A percentile compares a stretch with the other conserved stretches of the same genome.
Conservation (phyloP, 2,888 invertebrate genomes). For the Willowsia nigromaculata region DNA sequence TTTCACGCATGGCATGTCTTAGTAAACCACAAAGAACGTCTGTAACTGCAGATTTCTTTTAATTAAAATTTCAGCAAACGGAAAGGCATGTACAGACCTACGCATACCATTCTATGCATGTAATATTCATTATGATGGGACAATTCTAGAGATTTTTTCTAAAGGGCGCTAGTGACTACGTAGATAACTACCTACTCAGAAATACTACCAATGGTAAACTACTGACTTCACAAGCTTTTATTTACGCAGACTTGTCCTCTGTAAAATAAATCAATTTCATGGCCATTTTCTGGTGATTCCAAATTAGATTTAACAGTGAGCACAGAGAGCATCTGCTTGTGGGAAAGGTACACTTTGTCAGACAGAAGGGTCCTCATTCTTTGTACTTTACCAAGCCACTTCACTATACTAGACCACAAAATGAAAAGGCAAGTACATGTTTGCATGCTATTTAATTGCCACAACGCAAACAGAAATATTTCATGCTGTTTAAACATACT, state of each 20-base stretch:
- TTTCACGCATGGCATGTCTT: background rate
- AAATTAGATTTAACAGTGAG: background rate
- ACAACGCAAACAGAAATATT: background rate
- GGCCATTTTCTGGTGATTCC: background rate
- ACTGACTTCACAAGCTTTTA: background rate
- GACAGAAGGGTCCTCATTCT: background rate
- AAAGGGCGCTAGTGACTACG: background rate
- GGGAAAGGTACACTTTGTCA: background rate
- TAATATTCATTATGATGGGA: background rate
- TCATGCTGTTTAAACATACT: background rate
- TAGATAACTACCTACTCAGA: background rate
- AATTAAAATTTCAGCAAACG: slow-evolving; percentile 9
- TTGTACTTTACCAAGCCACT: background rate
- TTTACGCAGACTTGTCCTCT: background rate
- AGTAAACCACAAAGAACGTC: background rate
- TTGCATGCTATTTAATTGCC: background rate
- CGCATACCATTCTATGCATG: background rate
- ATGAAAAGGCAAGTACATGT: background rate
- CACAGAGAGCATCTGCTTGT: background rate
- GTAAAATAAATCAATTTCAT: slow-evolving; percentile 5
- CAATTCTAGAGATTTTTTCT: background rate
- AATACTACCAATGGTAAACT: too few relatives aligned
- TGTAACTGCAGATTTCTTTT: slow-evolving; percentile 3
- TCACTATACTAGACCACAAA: background rate
- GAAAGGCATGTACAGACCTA: background rate